Percentiles rank a stretch among this genome's conserved stretches.
Evolutionary conservation across 2,888 invertebrate species (phyloP).

Genomic region (Meteorus cinctellus): DNA sequence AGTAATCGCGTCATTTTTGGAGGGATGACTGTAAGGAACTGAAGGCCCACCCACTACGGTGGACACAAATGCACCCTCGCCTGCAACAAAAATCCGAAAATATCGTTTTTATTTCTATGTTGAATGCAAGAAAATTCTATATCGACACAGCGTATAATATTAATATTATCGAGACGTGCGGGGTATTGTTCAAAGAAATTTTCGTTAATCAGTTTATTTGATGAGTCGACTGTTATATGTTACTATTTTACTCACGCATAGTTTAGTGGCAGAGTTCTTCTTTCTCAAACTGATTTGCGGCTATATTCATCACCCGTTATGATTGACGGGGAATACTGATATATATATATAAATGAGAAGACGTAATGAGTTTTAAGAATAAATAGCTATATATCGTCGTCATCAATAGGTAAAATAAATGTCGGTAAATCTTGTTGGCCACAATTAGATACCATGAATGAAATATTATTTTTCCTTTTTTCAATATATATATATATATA

Average conservation of each 20-base stretch:
- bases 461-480: background rate
- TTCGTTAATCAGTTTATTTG: background rate
- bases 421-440: too few relatives aligned
- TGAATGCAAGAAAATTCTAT: too few relatives aligned
- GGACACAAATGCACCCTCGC: constrained; percentile 64
- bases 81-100: constrained; percentile 57
- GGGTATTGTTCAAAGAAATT: background rate
- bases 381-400: background rate
- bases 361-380: too few relatives aligned
- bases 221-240: background rate
- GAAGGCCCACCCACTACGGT: constrained; percentile 19
- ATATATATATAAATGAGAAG: background rate
- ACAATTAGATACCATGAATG: background rate
- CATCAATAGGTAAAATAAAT: too few relatives aligned
- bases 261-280: background rate
- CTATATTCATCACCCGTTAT: background rate
- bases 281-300: background rate
- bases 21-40: background rate
- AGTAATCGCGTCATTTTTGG: constrained; percentile 1
- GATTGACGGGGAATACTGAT: background rate
- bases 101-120: constrained; percentile 51
- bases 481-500: background rate
- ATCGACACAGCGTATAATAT: too few relatives aligned
- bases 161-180: too few relatives aligned
- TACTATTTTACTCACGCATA: constrained; percentile 29